Base-by-base conservation (phyloP, 2,797 vertebrate genomes). In the Syndactyla subalaris region DNA sequence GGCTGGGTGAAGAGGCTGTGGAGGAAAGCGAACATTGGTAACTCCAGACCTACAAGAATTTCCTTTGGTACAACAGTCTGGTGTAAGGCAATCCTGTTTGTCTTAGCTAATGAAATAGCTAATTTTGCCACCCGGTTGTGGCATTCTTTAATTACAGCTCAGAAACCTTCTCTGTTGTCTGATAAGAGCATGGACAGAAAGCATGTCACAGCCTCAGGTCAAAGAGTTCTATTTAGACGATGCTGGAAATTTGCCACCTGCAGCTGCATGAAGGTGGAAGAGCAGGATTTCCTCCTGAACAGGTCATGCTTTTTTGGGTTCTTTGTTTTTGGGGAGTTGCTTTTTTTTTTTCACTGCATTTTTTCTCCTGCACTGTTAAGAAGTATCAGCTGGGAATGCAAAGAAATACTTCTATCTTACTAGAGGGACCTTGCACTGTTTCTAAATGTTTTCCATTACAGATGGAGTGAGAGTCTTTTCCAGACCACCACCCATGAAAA, bases 261-360 rank as follows among this genome's bases (percentile, higher is more conserved):
- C 96, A 97, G 94, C 96, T 97, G 96, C 83, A 72, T 76, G 76
- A 92, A 95, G 92, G 85, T 96, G 83, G 96, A 97, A 94, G 63
- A 74, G 80, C 93, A 96, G 95, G 95, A 97, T 97, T 94, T 96
- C 96, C 96, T 96, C 83, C 62, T 52, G 90, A 94, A 94, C 43
- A 96, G 89, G 88, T 95, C 88, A 93, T 94, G 92, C 58, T 95
- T 94, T 97, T 95, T 95, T 95, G 62, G 73, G 88, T 93, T 71
- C 76, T 97, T 95, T 95, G 94, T 94, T 90, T 70, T n/a, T 84
- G 8, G 8, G 1, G 39, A n/a, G 26, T 26, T 46, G 21, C 45
- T 46, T 58, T 52, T 83, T 94, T 88, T 87, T 66, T 90, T 88
- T 86, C 7, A 88, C 76, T 94, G 77, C 32, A 34, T 79, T 89